phyloP scores from a whole-genome alignment of 2,888 invertebrate species.

The Dyspetes luteomarginatus region DNA sequence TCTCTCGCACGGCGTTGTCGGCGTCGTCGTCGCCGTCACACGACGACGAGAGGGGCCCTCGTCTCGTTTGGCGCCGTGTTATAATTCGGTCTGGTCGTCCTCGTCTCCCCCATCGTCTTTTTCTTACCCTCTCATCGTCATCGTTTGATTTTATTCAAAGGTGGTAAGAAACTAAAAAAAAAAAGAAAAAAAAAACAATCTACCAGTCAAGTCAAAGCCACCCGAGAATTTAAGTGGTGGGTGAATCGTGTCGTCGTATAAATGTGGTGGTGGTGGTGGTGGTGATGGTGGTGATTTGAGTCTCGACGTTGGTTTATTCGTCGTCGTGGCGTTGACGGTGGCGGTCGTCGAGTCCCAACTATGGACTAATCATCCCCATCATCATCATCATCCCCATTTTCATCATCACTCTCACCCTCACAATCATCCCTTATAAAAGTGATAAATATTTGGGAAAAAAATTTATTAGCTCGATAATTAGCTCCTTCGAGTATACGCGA shows the following conservation, averaged over 20 bases:
- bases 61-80: conserved; percentile 62
- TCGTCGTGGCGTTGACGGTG: conserved; percentile 47
- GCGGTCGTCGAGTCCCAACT: conserved; percentile 21
- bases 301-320: conserved; percentile 48
- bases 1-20: conserved; percentile 49
- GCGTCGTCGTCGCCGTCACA: conserved; percentile 58
- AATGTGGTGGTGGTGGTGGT: conserved; percentile 5
- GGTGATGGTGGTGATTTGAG: conserved; percentile 21
- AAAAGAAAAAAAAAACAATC: background rate
- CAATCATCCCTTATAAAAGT: background rate
- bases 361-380: conserved; percentile 20
- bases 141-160: conserved; percentile 19
- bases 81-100: conserved; percentile 40
- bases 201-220: background rate
- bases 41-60: conserved; percentile 60
- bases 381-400: background rate
- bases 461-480: background rate
- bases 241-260: background rate
- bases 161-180: background rate
- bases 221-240: background rate
- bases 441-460: background rate
- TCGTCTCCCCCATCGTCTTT: background rate
- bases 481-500: background rate
- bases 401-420: background rate
- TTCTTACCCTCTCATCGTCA: conserved; percentile 3